Percentiles rank a stretch among this genome's conserved stretches.
These are phyloP conservation scores for Drosophila novamexicana DNA, from an alignment of 1,140 invertebrate genomes.

Conservation along the genomic window DNA sequence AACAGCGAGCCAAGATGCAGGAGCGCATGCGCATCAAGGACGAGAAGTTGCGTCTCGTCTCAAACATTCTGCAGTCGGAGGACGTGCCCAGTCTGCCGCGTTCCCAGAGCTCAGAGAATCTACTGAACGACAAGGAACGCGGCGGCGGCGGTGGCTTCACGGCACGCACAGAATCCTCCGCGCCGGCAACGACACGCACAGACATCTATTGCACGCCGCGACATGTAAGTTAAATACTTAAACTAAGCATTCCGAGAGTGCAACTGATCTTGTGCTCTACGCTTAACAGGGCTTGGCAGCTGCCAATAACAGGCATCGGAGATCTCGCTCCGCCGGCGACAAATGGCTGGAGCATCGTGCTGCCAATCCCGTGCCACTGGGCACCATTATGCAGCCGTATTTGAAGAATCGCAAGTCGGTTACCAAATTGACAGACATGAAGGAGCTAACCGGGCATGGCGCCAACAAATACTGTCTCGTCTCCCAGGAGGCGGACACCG, in stretches of 20 bases:
- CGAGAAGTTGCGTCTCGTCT: slow-evolving; percentile 85
- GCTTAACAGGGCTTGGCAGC: slow-evolving; percentile 86
- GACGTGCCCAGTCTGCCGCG: slow-evolving; percentile 69
- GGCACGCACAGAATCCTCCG: slow-evolving; percentile 59
- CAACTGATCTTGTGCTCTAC: background rate
- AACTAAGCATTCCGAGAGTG: background rate
- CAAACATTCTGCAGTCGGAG: slow-evolving; percentile 83
- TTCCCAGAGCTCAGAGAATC: slow-evolving; percentile 74
- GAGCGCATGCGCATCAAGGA: slow-evolving; percentile 86
- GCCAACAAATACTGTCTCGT: slow-evolving; percentile 96
- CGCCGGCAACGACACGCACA: slow-evolving; percentile 55
- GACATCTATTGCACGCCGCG: slow-evolving; percentile 71
- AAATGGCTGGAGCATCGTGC: slow-evolving; percentile 97
- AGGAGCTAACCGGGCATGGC: slow-evolving; percentile 90
- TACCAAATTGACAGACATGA: slow-evolving; percentile 89
- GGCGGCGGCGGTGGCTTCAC: slow-evolving; percentile 31
- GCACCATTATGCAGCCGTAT: slow-evolving; percentile 95
- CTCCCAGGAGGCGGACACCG: slow-evolving; percentile 94
- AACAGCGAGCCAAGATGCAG: slow-evolving; percentile 88
- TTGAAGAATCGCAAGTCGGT: slow-evolving; percentile 93
- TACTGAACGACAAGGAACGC: slow-evolving; percentile 65
- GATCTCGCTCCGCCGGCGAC: slow-evolving; percentile 91
- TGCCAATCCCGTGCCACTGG: slow-evolving; percentile 88
- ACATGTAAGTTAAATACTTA: slow-evolving; percentile 52
- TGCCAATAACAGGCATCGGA: slow-evolving; percentile 90